Conservation (phyloP, 2,797 vertebrate species). For the Sebastes cheni region DNA sequence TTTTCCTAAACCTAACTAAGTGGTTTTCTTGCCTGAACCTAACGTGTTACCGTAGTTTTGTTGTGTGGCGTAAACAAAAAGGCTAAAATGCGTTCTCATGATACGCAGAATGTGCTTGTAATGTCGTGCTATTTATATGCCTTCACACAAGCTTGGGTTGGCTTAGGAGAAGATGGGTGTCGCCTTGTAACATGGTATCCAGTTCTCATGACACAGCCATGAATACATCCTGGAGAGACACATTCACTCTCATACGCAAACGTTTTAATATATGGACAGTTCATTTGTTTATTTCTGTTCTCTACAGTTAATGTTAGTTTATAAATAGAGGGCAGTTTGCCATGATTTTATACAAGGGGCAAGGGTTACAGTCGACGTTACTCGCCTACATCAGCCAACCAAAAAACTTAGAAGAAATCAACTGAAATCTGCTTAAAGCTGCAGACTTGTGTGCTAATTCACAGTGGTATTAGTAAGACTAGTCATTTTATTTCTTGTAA, state of each 20-base stretch:
- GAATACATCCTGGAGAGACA: not conserved
- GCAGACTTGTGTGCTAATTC: not conserved
- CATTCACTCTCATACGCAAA: not conserved
- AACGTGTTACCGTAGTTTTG: no score
- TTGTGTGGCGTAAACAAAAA: no score
- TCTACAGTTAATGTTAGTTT: not conserved
- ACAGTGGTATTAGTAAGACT: not conserved
- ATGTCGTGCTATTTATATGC: no score
- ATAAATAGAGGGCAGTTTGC: not conserved
- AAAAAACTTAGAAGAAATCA: not conserved
- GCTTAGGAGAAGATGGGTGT: no score
- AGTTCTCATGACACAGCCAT: not conserved
- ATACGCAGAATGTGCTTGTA: no score
- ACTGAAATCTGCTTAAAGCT: not conserved
- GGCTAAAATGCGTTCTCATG: no score
- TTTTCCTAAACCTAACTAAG: not conserved
- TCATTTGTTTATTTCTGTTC: not conserved
- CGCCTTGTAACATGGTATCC: not conserved
- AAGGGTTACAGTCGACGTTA: accelerated
- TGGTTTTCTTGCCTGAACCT: not conserved
- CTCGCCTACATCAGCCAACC: not conserved
- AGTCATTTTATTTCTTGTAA: not conserved
- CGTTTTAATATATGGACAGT: not conserved
- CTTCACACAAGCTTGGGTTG: no score
- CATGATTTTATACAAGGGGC: not conserved